A percentile compares a stretch with the other conserved stretches of the same genome.
Evolutionary conservation across 2,113 vertebrate genomes (phyloP).

Genomic region (Erythrocebus patas): DNA sequence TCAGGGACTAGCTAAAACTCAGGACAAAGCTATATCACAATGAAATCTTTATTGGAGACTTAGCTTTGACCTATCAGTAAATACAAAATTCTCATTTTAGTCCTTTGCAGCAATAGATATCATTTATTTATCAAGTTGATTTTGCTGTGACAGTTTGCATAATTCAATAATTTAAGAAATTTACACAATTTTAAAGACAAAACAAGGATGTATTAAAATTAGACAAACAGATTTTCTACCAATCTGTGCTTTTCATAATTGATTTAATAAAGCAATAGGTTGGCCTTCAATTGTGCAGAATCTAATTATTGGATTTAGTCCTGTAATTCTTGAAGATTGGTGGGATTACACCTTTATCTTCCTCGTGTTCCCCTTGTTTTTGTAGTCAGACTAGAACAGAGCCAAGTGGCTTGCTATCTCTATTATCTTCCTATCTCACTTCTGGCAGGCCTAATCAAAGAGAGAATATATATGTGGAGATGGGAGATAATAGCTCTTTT

Average conservation of each 20-base stretch:
- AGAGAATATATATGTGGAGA: background rate
- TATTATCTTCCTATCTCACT: background rate
- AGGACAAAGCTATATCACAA: constrained; percentile 45
- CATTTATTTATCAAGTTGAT: constrained; percentile 48
- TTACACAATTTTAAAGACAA: constrained; percentile 28
- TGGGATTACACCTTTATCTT: background rate
- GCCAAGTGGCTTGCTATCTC: background rate
- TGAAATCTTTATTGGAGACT: constrained; percentile 65
- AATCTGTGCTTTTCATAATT: background rate
- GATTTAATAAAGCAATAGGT: background rate
- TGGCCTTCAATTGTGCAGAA: background rate
- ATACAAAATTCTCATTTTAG: constrained; percentile 49
- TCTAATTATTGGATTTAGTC: constrained; percentile 9
- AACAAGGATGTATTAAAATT: background rate
- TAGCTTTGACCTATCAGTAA: constrained; percentile 41
- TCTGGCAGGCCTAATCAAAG: background rate
- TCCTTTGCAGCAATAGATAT: background rate
- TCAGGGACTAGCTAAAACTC: constrained; percentile 62
- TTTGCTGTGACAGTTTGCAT: constrained; percentile 33
- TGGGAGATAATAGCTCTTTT: background rate
- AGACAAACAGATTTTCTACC: background rate
- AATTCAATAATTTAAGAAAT: constrained; percentile 10
- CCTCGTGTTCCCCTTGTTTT: background rate
- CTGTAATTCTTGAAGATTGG: background rate
- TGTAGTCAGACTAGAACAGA: background rate